These are phyloP conservation scores for Hippopotamyrus pictus DNA, from an alignment of 2,797 vertebrate genomes.

Conservation along the genomic window DNA sequence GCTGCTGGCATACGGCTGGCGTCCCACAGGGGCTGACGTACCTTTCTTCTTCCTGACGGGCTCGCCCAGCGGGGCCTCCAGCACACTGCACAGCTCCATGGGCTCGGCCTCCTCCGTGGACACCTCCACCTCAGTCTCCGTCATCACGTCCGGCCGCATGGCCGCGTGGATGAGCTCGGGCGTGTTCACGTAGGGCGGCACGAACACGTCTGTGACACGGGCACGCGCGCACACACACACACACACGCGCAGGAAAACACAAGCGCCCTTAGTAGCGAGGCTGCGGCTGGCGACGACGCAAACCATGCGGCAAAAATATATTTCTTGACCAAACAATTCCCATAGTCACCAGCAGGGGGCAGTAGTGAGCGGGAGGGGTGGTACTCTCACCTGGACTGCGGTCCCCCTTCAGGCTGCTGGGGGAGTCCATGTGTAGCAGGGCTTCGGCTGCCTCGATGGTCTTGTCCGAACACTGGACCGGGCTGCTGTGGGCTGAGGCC, in stretches of 20 bases:
- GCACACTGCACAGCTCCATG: constrained; percentile 73
- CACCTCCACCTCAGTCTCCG: constrained; percentile 91
- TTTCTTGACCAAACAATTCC: background rate
- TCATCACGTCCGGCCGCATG: constrained; percentile 91
- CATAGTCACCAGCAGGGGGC: background rate
- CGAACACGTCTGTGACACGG: constrained; percentile 66
- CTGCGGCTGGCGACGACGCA: background rate
- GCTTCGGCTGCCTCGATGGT: constrained; percentile 96
- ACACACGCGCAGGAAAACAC: background rate
- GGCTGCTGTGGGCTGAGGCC: constrained; percentile 85
- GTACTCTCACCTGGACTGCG: constrained; percentile 77
- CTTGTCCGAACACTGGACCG: constrained; percentile 84
- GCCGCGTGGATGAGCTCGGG: constrained; percentile 93
- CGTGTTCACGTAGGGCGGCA: constrained; percentile 73
- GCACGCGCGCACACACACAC: background rate
- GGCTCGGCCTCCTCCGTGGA: constrained; percentile 86
- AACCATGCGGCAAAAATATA: background rate
- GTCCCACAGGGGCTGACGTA: constrained; percentile 31
- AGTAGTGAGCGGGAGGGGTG: too few relatives aligned
- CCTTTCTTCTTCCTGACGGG: constrained; percentile 87
- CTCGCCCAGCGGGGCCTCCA: constrained; percentile 76
- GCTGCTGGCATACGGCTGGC: background rate
- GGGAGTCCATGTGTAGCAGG: constrained; percentile 94
- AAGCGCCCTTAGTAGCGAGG: background rate
- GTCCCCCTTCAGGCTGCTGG: constrained; percentile 81